Percentiles rank a stretch among this genome's conserved stretches.
Conservation (phyloP, 2,888 invertebrate species). For the Plemyria rubiginata region DNA sequence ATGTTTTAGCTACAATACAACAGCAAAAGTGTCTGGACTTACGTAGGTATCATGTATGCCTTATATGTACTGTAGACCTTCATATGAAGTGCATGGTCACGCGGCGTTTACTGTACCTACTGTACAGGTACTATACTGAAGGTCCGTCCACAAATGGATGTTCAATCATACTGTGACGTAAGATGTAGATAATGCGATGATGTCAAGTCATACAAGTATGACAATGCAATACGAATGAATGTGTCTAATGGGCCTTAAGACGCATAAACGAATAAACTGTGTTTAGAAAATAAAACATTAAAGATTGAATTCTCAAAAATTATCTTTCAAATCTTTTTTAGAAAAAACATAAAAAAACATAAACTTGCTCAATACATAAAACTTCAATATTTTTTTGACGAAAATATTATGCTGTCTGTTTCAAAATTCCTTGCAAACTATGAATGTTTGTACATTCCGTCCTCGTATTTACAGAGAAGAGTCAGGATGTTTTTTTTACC, state of each 20-base stretch:
- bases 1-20: too few species aligned
- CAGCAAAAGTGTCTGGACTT: too few species aligned
- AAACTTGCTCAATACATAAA: background rate
- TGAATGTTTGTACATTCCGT: background rate
- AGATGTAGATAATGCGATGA: slow-evolving; percentile 19
- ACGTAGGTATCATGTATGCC: too few species aligned
- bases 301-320: background rate
- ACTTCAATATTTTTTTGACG: slow-evolving; percentile 1
- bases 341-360: background rate
- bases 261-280: too few species aligned
- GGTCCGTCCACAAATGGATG: slow-evolving; percentile 30
- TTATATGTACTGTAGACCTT: too few species aligned
- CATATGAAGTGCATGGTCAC: slow-evolving; percentile 8
- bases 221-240: slow-evolving; percentile 2
- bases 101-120: slow-evolving; percentile 14
- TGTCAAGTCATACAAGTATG: slow-evolving; percentile 23
- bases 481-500: too few species aligned
- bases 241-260: background rate
- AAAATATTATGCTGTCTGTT: slow-evolving; percentile 1
- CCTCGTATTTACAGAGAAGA: background rate
- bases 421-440: slow-evolving; percentile 1
- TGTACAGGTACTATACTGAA: slow-evolving; percentile 19
- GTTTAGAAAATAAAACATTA: background rate
- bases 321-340: background rate
- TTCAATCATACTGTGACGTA: slow-evolving; percentile 30